Conservation (phyloP, 2,888 invertebrate genomes). For the Drosophila paranaensis region DNA sequence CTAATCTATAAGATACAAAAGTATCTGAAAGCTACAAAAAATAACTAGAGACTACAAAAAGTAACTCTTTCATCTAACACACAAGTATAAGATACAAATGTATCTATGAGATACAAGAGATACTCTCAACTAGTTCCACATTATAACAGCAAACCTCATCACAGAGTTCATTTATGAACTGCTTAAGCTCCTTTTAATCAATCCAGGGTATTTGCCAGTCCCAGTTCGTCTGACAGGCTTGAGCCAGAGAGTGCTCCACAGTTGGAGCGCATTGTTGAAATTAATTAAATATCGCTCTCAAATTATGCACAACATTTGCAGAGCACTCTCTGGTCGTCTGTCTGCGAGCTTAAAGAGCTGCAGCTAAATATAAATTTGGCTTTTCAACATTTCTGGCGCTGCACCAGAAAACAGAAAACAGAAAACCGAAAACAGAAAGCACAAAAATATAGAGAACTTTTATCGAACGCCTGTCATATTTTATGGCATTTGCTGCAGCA, state of each 20-base stretch:
- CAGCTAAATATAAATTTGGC: conserved; percentile 13
- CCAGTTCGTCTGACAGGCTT: not conserved
- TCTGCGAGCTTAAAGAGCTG: conserved; percentile 16
- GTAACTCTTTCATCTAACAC: too few species aligned
- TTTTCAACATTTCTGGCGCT: conserved; percentile 4
- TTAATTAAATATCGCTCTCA: conserved; percentile 57
- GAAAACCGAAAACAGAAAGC: not conserved
- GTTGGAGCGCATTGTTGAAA: conserved; percentile 42
- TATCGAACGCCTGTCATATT: conserved; percentile 62
- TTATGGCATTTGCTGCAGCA: conserved; percentile 41
- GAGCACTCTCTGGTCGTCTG: conserved; percentile 5
- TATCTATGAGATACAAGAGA: not conserved
- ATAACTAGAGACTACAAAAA: not conserved
- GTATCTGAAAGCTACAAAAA: not conserved
- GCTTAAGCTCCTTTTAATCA: not conserved
- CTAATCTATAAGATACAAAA: too few species aligned
- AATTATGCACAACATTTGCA: conserved; percentile 48
- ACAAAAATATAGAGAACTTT: conserved; percentile 32
- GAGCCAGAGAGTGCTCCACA: not conserved
- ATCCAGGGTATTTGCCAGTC: conserved; percentile 6
- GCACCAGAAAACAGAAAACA: conserved; percentile 1
- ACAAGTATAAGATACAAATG: not conserved
- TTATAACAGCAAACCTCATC: too few species aligned
- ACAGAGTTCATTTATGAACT: not conserved
- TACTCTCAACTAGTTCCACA: too few species aligned